Evolutionary conservation across 1,140 invertebrate genomes (phyloP), one percentile per base, ranked within the genome.

Genomic region (Drosophila sturtevanti): DNA sequence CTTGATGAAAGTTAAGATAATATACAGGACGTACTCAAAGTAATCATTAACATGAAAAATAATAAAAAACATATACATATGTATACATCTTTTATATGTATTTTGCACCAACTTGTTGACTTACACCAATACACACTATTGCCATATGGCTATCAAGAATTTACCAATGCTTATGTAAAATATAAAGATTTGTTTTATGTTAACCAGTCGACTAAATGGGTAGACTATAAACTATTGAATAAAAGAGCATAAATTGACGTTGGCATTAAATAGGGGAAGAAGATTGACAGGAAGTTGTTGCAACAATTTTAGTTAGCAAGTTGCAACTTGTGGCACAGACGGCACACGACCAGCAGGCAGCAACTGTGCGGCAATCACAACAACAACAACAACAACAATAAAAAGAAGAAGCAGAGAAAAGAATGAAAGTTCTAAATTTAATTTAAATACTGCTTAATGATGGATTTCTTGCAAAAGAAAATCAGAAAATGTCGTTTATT

Each of bases 391-490:
- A 31, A 31, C 27, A 2, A 24, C 2, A 31, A 31, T 0, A 31
- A 31, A 6, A 31, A 7, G 27, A 31, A 6, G 27, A 31, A 31
- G n/a, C n/a, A n/a, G n/a, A 65, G 21, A 56, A 51, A 34, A n/a
- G 21, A 10, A 63, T 79, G 61, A 62, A 74, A 51, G 41, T 74
- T 79, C 81, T 85, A 85, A 77, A 84, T 74, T 81, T 85, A 86
- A 72, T 70, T 48, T 63, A 54, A 54, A 62, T 59, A 51, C 66
- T 68, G 64, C 80, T 68, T 55, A 54, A 24, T 41, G 27, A 58
- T 58, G 63, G 52, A 73, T 72, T 59, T 65, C 56, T 59, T 48
- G 35, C 52, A 66, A 27, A 54, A 58, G 22, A 66, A 63, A 63
- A 75, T 27, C 65, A 63, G 56, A 70, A 67, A 63, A 63, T 58